Conservation (phyloP, 2,113 vertebrate species). For the Xiphophorus couchianus region DNA sequence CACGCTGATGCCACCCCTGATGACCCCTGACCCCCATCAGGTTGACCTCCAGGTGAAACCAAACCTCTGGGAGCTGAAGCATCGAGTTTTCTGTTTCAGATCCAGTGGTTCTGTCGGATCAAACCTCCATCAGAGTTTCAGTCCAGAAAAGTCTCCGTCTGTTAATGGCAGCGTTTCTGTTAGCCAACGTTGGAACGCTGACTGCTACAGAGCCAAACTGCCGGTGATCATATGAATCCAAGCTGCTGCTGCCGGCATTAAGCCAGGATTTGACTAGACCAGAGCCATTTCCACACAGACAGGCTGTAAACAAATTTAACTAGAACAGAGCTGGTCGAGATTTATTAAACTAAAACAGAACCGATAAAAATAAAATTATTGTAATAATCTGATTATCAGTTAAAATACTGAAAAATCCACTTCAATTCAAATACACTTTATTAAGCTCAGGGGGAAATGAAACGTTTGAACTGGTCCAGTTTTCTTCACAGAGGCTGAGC, state of each 20-base stretch:
- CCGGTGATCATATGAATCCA: slow-evolving; percentile 27
- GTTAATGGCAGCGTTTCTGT: background rate
- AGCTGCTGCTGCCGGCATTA: slow-evolving; percentile 14
- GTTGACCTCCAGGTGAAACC: background rate
- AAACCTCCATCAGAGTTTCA: background rate
- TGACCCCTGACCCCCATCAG: too few species aligned
- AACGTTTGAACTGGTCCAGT: too few species aligned
- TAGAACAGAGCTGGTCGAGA: background rate
- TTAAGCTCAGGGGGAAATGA: too few species aligned
- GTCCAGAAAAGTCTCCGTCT: slow-evolving; percentile 16
- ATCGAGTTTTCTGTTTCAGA: background rate
- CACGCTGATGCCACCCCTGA: background rate
- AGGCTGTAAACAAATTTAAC: background rate
- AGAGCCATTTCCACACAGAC: slow-evolving; percentile 1
- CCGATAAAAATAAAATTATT: background rate
- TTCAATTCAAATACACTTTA: too few species aligned
- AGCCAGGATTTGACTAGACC: background rate
- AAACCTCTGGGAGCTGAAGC: background rate
- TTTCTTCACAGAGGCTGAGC: too few species aligned
- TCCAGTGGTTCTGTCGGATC: background rate
- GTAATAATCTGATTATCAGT: too few species aligned
- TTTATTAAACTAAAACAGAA: background rate
- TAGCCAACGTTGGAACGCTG: background rate
- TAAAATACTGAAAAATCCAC: too few species aligned
- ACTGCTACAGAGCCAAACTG: background rate